A percentile compares a stretch with the other conserved stretches of the same genome.
These are phyloP conservation scores for Sylvia atricapilla DNA, from an alignment of 2,113 vertebrate species.

Conservation along the genomic window DNA sequence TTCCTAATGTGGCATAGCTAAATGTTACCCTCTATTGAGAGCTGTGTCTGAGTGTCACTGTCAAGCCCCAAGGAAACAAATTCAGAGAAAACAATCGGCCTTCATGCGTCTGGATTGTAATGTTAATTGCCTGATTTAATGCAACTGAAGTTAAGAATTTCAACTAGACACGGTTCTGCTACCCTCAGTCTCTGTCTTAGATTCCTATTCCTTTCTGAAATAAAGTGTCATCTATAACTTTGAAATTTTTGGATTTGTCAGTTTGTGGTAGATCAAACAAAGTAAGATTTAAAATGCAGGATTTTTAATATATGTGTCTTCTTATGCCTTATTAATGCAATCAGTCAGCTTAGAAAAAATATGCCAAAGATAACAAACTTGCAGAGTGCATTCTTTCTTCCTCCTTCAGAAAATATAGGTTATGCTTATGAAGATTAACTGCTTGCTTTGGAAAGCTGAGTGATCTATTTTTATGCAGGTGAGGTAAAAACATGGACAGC, in stretches of 20 bases:
- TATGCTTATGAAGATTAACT: constrained; percentile 43
- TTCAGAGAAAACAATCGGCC: not conserved
- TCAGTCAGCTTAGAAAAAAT: constrained; percentile 18
- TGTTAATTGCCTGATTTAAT: constrained; percentile 31
- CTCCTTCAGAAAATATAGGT: constrained; percentile 13
- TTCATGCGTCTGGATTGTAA: not conserved
- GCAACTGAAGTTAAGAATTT: not conserved
- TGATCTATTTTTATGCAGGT: constrained; percentile 33
- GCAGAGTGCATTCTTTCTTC: not conserved
- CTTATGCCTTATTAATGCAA: constrained; percentile 39
- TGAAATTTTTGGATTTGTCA: constrained; percentile 19
- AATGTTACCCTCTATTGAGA: not conserved
- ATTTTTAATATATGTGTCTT: constrained; percentile 14
- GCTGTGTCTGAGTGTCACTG: not conserved
- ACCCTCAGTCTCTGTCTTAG: not conserved
- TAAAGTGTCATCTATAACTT: not conserved
- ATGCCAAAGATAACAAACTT: constrained; percentile 23
- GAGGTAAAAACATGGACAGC: not conserved
- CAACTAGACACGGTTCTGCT: not conserved
- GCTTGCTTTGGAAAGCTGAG: constrained; percentile 2
- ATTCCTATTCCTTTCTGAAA: not conserved
- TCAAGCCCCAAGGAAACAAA: constrained; percentile 4
- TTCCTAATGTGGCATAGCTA: constrained; percentile 9
- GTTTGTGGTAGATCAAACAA: constrained; percentile 27
- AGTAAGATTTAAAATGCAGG: not conserved